Conservation (phyloP, 2,888 invertebrate genomes). For the Rhynchonema sp. region DNA sequence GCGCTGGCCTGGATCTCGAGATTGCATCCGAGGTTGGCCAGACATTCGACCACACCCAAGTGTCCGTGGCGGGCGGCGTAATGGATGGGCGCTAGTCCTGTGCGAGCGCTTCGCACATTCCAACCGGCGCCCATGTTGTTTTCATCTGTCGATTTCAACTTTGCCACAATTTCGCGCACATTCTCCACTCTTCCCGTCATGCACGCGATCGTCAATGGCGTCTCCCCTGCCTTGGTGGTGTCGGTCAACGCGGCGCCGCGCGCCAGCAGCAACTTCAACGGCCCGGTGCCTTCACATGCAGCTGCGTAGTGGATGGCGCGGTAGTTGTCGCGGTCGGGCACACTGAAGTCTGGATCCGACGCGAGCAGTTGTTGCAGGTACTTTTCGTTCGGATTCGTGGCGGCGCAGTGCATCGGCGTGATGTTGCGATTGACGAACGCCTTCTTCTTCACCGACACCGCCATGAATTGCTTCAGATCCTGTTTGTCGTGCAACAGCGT, state of each 20-base stretch:
- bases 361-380: slow-evolving; percentile 22
- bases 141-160: neutral
- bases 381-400: slow-evolving; percentile 36
- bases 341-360: slow-evolving; percentile 33
- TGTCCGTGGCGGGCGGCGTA: slow-evolving; percentile 30
- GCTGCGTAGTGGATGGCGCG: slow-evolving; percentile 38
- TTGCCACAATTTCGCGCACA: neutral
- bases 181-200: slow-evolving; percentile 11
- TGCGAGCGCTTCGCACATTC: neutral
- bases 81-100: slow-evolving; percentile 31
- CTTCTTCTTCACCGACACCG: slow-evolving; percentile 32
- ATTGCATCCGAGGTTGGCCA: slow-evolving; percentile 30
- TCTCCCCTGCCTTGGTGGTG: slow-evolving; percentile 4
- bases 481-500: slow-evolving; percentile 28
- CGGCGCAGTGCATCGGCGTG: slow-evolving; percentile 38
- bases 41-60: slow-evolving; percentile 24
- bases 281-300: slow-evolving; percentile 33
- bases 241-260: slow-evolving; percentile 11
- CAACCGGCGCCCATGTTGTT: neutral
- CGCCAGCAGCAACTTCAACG: slow-evolving; percentile 31
- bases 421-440: slow-evolving; percentile 26
- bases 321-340: slow-evolving; percentile 32
- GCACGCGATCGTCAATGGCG: neutral
- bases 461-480: slow-evolving; percentile 23
- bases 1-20: slow-evolving; percentile 30